A percentile compares a stretch with the other conserved stretches of the same genome.
Evolutionary conservation across 2,888 invertebrate genomes (phyloP).

Genomic region (Volucella inflata): DNA sequence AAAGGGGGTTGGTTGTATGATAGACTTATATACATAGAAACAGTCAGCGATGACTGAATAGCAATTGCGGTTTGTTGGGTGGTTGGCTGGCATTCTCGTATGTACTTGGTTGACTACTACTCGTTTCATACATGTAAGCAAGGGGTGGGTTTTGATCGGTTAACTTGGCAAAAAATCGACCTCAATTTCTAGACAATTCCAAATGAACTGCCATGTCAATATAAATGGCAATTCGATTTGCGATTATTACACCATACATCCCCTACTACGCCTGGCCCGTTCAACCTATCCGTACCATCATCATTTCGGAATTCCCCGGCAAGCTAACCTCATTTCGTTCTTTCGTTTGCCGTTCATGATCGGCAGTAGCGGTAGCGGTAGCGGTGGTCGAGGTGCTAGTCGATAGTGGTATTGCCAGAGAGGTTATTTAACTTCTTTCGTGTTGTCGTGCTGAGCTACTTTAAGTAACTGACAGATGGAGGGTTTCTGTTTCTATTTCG

Average conservation of each 20-base stretch:
- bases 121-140: background rate
- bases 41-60: slow-evolving; percentile 40
- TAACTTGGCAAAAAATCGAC: slow-evolving; percentile 70
- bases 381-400: slow-evolving; percentile 1
- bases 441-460: slow-evolving; percentile 31
- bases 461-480: slow-evolving; percentile 47
- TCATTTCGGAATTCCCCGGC: background rate
- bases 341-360: no score
- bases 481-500: slow-evolving; percentile 48
- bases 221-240: slow-evolving; percentile 74
- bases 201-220: slow-evolving; percentile 73
- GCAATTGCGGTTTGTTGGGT: slow-evolving; percentile 61
- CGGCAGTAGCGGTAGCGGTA: no score
- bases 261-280: background rate
- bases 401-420: background rate
- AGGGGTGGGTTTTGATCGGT: slow-evolving; percentile 53
- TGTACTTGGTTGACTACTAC: slow-evolving; percentile 6
- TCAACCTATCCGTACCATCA: background rate
- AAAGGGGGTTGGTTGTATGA: background rate
- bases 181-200: slow-evolving; percentile 66
- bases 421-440: slow-evolving; percentile 62
- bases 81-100: slow-evolving; percentile 26
- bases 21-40: background rate
- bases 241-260: slow-evolving; percentile 61
- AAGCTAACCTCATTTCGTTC: background rate